These are phyloP conservation scores for Asbolus verrucosus DNA, from an alignment of 1,140 invertebrate genomes.

Conservation along the genomic window DNA sequence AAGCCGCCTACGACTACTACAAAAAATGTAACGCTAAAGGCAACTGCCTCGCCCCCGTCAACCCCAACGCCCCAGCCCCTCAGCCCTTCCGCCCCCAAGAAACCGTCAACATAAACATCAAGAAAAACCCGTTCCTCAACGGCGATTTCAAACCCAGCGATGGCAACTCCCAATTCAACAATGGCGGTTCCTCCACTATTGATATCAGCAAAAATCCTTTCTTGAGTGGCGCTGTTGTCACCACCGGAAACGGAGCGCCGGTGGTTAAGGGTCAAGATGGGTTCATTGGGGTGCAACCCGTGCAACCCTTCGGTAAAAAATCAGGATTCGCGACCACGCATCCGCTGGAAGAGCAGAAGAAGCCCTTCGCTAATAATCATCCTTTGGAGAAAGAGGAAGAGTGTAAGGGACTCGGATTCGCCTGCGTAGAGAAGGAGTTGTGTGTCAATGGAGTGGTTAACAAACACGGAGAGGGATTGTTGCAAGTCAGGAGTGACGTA, in stretches of 20 bases:
- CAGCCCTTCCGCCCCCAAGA: constrained; percentile 29
- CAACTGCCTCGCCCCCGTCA: constrained; percentile 44
- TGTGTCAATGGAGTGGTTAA: constrained; percentile 71
- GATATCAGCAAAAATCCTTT: constrained; percentile 55
- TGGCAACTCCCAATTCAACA: not conserved
- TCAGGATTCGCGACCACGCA: constrained; percentile 47
- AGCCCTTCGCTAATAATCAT: constrained; percentile 45
- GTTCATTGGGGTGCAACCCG: constrained; percentile 59
- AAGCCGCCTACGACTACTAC: constrained; percentile 63
- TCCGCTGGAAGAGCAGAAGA: constrained; percentile 40
- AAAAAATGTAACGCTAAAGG: constrained; percentile 58
- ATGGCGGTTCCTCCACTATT: constrained; percentile 19
- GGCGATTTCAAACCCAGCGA: constrained; percentile 46
- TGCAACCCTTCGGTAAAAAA: constrained; percentile 44
- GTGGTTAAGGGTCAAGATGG: constrained; percentile 46
- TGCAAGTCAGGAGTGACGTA: constrained; percentile 66
- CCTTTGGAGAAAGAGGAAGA: constrained; percentile 32
- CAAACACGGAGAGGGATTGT: constrained; percentile 63
- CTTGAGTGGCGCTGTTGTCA: constrained; percentile 52
- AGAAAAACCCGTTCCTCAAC: constrained; percentile 62
- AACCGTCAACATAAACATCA: constrained; percentile 55
- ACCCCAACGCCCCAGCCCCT: constrained; percentile 13
- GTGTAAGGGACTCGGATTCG: constrained; percentile 68
- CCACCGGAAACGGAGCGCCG: constrained; percentile 9
- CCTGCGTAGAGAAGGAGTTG: constrained; percentile 69